A percentile compares a stretch with the other conserved stretches of the same genome.
These are phyloP conservation scores for Eudorcas thomsonii DNA, from an alignment of 2,113 vertebrate genomes.

Conservation along the genomic window DNA sequence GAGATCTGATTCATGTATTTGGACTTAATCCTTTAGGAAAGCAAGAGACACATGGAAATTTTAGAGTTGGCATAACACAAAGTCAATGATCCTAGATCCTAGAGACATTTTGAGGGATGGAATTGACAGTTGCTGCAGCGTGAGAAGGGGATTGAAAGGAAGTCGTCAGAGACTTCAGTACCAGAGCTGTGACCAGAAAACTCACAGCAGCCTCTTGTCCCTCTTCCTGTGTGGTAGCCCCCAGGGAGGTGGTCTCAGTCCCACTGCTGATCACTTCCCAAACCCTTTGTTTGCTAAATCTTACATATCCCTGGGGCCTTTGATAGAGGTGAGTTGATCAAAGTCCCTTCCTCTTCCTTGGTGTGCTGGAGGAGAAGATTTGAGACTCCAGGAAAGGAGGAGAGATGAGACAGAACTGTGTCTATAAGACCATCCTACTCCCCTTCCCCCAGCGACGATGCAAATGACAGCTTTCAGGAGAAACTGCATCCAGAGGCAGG, in stretches of 20 bases:
- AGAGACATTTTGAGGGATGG: not conserved
- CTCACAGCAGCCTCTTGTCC: not conserved
- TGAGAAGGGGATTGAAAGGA: not conserved
- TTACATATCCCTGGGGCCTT: not conserved
- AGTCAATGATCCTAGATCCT: not conserved
- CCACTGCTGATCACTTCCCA: not conserved
- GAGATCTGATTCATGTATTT: not conserved
- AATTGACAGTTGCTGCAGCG: not conserved
- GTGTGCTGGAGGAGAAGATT: not conserved
- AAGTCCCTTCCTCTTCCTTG: not conserved
- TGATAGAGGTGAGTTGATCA: not conserved
- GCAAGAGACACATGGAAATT: not conserved
- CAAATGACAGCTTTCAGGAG: not conserved
- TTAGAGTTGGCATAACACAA: not conserved
- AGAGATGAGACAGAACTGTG: not conserved
- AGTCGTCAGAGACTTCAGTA: not conserved
- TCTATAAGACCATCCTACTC: not conserved
- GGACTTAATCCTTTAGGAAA: not conserved
- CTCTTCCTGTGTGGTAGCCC: not conserved
- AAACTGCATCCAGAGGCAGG: not conserved
- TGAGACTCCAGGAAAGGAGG: not conserved
- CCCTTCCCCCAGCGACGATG: rapidly evolving
- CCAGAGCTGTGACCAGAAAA: not conserved
- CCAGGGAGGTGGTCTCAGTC: not conserved
- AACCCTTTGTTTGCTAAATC: not conserved